Evolutionary conservation across 1,140 invertebrate species (phyloP).

Genomic region (Manduca sexta): DNA sequence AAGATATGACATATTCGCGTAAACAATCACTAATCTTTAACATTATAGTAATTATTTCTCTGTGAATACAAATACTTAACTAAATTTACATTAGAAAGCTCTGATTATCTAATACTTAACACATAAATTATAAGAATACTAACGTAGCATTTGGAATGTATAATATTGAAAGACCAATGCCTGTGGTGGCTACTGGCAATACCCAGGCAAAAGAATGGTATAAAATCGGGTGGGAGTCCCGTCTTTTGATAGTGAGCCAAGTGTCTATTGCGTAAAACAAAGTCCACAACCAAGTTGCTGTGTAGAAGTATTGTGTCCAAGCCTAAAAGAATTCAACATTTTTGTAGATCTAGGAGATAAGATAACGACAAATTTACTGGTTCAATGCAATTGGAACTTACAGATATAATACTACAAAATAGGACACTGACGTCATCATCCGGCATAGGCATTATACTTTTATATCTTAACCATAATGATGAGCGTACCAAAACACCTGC

Average conservation of each 20-base stretch:
- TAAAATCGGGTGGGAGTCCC: slow-evolving; percentile 70
- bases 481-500: slow-evolving; percentile 83
- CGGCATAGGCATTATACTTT: slow-evolving; percentile 77
- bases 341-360: background rate
- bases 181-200: slow-evolving; percentile 79
- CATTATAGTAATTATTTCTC: too few species aligned
- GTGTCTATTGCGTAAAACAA: slow-evolving; percentile 88
- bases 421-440: slow-evolving; percentile 78
- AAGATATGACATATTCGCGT: too few species aligned
- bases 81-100: too few species aligned
- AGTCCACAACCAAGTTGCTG: slow-evolving; percentile 88
- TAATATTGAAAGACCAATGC: slow-evolving; percentile 79
- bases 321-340: slow-evolving; percentile 73
- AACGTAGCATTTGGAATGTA: slow-evolving; percentile 86
- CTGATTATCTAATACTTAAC: too few species aligned
- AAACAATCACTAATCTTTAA: too few species aligned
- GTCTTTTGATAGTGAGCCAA: slow-evolving; percentile 77
- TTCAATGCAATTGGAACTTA: slow-evolving; percentile 57
- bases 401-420: slow-evolving; percentile 83
- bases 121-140: slow-evolving; percentile 35
- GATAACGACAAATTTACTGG: background rate
- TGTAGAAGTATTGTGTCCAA: slow-evolving; percentile 90
- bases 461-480: slow-evolving; percentile 79
- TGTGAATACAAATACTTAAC: too few species aligned
- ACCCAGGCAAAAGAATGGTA: slow-evolving; percentile 84